Percentiles rank a stretch among this genome's conserved stretches.
Evolutionary conservation across 2,888 invertebrate species (phyloP).

Genomic region (Agrotis exclamationis): DNA sequence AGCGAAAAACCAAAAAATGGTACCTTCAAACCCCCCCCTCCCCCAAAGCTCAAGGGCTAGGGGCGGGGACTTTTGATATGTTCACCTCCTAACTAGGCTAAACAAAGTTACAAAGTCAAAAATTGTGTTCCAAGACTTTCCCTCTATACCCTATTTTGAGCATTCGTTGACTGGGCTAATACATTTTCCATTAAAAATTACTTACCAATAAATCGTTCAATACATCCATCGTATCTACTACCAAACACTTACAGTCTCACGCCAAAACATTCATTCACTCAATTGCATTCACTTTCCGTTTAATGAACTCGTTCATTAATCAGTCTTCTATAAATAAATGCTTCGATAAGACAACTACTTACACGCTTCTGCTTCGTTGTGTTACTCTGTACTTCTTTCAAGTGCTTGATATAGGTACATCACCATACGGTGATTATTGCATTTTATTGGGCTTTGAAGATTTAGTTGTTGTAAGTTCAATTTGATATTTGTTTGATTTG

Average conservation of each 20-base stretch:
- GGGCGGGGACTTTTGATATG: too few species aligned
- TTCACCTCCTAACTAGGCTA: too few species aligned
- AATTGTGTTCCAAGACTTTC: too few species aligned
- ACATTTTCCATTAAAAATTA: background rate
- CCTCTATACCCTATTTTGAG: too few species aligned
- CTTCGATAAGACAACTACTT: slow-evolving; percentile 50
- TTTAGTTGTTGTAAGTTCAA: slow-evolving; percentile 17
- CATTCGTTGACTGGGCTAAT: too few species aligned
- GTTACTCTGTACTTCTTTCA: slow-evolving; percentile 29
- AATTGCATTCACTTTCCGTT: slow-evolving; percentile 58
- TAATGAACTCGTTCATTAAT: slow-evolving; percentile 61
- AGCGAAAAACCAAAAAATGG: too few species aligned
- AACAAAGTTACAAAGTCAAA: too few species aligned
- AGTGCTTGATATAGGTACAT: slow-evolving; percentile 35
- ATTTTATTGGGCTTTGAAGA: slow-evolving; percentile 44
- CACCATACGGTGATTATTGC: slow-evolving; percentile 52
- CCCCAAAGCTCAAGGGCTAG: too few species aligned
- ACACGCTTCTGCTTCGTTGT: slow-evolving; percentile 38
- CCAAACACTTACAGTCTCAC: slow-evolving; percentile 40
- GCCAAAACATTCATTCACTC: slow-evolving; percentile 51
- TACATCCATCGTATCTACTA: background rate
- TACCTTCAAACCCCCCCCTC: too few species aligned
- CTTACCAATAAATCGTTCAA: slow-evolving; percentile 34
- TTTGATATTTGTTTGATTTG: too few species aligned
- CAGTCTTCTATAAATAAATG: slow-evolving; percentile 61